Percentiles rank a stretch among this genome's conserved stretches.
These are phyloP conservation scores for Pseudanteris insignis DNA, from an alignment of 2,888 invertebrate species.

Conservation along the genomic window DNA sequence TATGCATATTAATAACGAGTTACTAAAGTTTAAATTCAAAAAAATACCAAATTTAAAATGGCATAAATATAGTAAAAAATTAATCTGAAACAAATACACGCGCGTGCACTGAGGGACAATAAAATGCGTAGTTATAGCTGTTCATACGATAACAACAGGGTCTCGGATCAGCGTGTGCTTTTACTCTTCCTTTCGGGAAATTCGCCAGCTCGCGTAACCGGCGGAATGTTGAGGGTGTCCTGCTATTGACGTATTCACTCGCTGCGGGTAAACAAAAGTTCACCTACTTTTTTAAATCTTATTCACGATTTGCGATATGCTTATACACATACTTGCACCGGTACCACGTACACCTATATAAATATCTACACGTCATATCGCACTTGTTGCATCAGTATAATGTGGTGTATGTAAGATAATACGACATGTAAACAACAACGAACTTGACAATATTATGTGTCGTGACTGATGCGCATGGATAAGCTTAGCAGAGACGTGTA, in stretches of 20 bases:
- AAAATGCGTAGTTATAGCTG: conserved; percentile 9
- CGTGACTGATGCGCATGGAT: neutral
- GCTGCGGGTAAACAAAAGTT: conserved; percentile 51
- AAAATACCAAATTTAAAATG: no score
- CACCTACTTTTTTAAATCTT: conserved; percentile 50
- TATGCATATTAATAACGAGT: no score
- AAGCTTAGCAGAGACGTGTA: no score
- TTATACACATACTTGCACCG: conserved; percentile 5
- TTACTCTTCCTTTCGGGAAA: conserved; percentile 21
- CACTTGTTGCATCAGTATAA: conserved; percentile 42
- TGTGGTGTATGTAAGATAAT: conserved; percentile 27
- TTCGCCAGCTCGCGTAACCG: conserved; percentile 10
- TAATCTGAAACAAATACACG: conserved; percentile 12
- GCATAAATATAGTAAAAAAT: no score
- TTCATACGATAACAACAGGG: conserved; percentile 8
- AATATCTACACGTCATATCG: conserved; percentile 31
- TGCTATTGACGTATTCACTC: conserved; percentile 49
- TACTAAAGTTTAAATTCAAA: no score
- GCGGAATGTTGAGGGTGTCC: conserved; percentile 41
- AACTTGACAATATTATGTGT: conserved; percentile 18
- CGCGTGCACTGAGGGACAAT: neutral
- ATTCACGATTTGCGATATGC: conserved; percentile 17
- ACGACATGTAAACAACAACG: conserved; percentile 22
- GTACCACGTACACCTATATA: conserved; percentile 15
- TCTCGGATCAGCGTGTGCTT: conserved; percentile 9